phyloP scores from a whole-genome alignment of 2,113 vertebrate genomes.

The Glareola pratincola region DNA sequence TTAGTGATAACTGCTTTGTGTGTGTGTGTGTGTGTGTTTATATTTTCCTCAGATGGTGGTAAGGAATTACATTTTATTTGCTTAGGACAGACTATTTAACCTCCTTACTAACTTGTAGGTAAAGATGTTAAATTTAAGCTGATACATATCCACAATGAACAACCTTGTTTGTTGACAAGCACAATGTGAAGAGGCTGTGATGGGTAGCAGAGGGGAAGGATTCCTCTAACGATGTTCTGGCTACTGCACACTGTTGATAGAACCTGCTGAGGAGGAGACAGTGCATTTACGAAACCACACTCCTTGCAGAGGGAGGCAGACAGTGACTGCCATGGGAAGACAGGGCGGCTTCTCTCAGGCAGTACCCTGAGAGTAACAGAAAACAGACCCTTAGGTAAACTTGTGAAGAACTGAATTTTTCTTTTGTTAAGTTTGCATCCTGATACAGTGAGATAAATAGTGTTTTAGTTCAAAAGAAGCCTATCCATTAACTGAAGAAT shows the following conservation, averaged over 20 bases:
- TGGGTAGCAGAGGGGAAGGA: not conserved
- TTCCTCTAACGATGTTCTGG: not conserved
- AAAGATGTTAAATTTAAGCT: not conserved
- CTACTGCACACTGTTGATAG: accelerated
- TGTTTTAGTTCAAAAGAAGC: not conserved
- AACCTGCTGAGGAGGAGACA: not conserved
- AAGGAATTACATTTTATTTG: not conserved
- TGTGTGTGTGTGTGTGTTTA: too few species aligned
- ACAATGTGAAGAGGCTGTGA: not conserved
- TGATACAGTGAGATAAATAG: not conserved
- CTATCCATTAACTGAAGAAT: not conserved
- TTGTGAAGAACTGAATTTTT: not conserved
- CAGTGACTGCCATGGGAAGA: not conserved
- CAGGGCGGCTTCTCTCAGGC: too few species aligned
- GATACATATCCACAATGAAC: accelerated
- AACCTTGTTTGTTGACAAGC: not conserved
- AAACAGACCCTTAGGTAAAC: not conserved
- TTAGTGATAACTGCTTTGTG: not conserved
- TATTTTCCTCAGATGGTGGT: not conserved
- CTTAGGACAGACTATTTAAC: not conserved
- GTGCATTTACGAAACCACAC: not conserved
- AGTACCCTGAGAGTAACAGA: not conserved
- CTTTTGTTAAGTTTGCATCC: not conserved
- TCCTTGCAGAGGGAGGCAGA: not conserved
- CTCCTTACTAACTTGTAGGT: not conserved